Evolutionary conservation across 2,797 vertebrate genomes (phyloP).

Genomic region (Chaetophractus vellerosus): DNA sequence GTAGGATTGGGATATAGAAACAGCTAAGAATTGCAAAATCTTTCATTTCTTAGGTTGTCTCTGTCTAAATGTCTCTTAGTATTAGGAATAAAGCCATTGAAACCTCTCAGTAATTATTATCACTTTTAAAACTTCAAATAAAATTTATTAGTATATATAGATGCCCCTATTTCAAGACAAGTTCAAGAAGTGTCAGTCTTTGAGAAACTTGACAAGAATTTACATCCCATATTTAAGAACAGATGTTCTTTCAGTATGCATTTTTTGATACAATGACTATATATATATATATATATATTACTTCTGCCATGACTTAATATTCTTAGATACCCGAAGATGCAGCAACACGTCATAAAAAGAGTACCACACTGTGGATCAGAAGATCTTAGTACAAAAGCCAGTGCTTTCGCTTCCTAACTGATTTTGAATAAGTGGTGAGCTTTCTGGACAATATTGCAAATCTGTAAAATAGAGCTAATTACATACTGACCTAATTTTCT

Average conservation of each 20-base stretch:
- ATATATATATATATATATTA: no score
- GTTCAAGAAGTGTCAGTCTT: neutral
- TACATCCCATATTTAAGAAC: neutral
- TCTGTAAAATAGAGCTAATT: neutral
- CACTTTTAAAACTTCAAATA: neutral
- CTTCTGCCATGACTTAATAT: neutral
- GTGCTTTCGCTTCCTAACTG: neutral
- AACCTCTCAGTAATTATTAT: neutral
- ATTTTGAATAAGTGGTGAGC: neutral
- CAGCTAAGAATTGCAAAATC: slow-evolving; percentile 10
- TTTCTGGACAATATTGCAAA: neutral
- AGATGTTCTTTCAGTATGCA: neutral
- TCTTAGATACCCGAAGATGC: neutral
- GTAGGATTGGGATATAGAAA: neutral
- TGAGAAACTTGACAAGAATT: neutral
- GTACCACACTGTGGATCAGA: neutral
- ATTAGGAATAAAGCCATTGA: slow-evolving; percentile 36
- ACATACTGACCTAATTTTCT: slow-evolving; percentile 13
- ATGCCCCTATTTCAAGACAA: neutral
- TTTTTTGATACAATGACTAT: no score
- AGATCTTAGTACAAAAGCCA: neutral
- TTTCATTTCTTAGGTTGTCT: neutral
- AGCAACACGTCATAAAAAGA: neutral
- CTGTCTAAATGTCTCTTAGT: neutral
- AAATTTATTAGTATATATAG: neutral